These are phyloP conservation scores for Endomychus coccineus DNA, from an alignment of 2,888 invertebrate species.

Conservation along the genomic window DNA sequence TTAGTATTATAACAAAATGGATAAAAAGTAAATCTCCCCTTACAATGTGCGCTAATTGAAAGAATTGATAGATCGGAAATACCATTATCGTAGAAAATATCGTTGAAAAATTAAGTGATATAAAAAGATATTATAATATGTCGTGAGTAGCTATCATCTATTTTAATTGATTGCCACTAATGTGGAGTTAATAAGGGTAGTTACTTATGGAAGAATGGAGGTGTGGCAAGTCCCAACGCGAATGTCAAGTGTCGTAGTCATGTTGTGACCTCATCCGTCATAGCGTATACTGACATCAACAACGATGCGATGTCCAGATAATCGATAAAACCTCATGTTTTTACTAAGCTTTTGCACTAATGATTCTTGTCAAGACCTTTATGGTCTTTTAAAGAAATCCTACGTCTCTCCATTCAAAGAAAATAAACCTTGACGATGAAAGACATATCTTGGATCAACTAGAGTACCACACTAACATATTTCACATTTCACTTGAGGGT, in stretches of 20 bases:
- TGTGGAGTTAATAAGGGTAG: constrained; percentile 22
- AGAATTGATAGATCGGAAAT: too few species aligned
- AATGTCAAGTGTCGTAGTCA: constrained; percentile 16
- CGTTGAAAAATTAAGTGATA: too few species aligned
- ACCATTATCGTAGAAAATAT: too few species aligned
- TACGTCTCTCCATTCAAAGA: constrained; percentile 1
- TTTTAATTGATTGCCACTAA: constrained; percentile 15
- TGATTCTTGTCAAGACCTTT: constrained; percentile 19
- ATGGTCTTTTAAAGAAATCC: too few species aligned
- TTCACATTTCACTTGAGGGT: not conserved
- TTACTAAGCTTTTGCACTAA: constrained; percentile 20
- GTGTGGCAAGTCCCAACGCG: constrained; percentile 22
- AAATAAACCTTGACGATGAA: constrained; percentile 10
- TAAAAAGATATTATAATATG: too few species aligned
- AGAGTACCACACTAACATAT: too few species aligned
- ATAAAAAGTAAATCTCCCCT: too few species aligned
- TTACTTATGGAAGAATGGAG: constrained; percentile 14
- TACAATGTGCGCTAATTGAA: too few species aligned
- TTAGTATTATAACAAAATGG: too few species aligned
- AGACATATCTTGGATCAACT: constrained; percentile 1
- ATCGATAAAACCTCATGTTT: constrained; percentile 26
- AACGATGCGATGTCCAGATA: constrained; percentile 25
- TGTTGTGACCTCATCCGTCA: constrained; percentile 29
- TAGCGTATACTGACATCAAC: constrained; percentile 25
- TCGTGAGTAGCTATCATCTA: too few species aligned